These are phyloP conservation scores for Sceloporus undulatus DNA, from an alignment of 2,113 vertebrate species.

Conservation along the genomic window DNA sequence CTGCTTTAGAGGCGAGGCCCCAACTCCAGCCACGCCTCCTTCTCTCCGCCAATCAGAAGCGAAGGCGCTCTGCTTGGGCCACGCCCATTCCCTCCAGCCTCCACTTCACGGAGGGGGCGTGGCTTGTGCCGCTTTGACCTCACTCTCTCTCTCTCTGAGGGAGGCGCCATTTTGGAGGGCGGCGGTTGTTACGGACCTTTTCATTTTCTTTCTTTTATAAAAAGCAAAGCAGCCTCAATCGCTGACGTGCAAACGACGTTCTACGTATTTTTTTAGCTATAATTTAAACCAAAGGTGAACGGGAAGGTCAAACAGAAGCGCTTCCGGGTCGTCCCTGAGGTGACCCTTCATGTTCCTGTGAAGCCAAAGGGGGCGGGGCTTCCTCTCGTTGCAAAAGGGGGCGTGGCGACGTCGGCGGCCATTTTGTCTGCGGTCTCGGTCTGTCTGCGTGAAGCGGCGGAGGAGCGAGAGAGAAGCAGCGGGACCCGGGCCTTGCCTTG, in stretches of 20 bases:
- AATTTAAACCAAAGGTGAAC: too few species aligned
- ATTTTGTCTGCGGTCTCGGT: slow-evolving; percentile 75
- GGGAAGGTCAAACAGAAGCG: background rate
- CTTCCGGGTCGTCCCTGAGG: slow-evolving; percentile 42
- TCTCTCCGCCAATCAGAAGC: background rate
- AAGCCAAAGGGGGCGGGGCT: background rate
- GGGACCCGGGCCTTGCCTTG: accelerated
- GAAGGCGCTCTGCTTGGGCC: accelerated
- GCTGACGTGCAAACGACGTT: too few species aligned
- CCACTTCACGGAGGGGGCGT: background rate
- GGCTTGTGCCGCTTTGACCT: background rate
- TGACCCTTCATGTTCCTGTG: background rate
- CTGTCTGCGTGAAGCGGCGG: slow-evolving; percentile 26
- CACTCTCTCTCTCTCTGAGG: too few species aligned
- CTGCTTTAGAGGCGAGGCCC: background rate
- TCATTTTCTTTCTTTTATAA: too few species aligned
- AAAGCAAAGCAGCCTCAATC: too few species aligned
- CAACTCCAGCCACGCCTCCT: background rate
- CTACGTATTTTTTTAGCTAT: background rate
- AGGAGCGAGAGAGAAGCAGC: accelerated
- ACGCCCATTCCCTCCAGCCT: background rate
- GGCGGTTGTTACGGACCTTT: too few species aligned
- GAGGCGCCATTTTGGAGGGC: background rate
- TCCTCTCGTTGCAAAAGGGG: slow-evolving; percentile 43
- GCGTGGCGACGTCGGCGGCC: slow-evolving; percentile 56